phyloP scores from a whole-genome alignment of 1,140 invertebrate species.

The Cydia amplana region DNA sequence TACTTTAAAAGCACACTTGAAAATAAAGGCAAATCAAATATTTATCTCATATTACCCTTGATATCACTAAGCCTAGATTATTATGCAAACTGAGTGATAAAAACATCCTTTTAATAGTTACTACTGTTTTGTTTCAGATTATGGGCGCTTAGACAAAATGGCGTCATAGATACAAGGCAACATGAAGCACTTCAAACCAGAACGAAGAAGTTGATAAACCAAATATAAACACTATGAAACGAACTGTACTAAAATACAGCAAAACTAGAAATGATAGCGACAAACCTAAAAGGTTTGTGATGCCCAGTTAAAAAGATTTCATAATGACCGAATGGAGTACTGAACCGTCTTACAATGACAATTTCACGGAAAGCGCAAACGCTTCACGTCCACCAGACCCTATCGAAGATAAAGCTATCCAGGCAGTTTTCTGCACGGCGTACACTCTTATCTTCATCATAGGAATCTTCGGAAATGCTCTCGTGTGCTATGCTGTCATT shows the following conservation, averaged over 20 bases:
- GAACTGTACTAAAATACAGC: constrained; percentile 28
- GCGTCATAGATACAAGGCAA: background rate
- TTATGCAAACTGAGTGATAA: constrained; percentile 14
- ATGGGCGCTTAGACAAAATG: constrained; percentile 17
- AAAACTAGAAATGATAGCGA: constrained; percentile 52
- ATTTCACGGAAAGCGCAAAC: constrained; percentile 40
- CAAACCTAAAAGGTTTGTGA: constrained; percentile 60
- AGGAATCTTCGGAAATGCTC: constrained; percentile 93
- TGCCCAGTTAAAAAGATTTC: constrained; percentile 53
- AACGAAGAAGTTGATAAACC: constrained; percentile 9
- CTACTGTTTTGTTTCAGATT: constrained; percentile 35
- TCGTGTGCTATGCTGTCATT: constrained; percentile 94
- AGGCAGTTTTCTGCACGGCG: constrained; percentile 88
- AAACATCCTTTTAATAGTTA: constrained; percentile 26
- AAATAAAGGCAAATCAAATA: constrained; percentile 12
- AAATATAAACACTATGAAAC: constrained; percentile 41
- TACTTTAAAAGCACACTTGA: no score
- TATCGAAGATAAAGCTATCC: constrained; percentile 82
- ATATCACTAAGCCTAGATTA: constrained; percentile 26
- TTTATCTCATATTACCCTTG: background rate
- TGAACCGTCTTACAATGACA: constrained; percentile 53
- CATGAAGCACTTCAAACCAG: background rate
- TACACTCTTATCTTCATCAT: constrained; percentile 91
- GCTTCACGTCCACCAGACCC: constrained; percentile 71
- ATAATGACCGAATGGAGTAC: constrained; percentile 61